Percentiles rank a stretch among this genome's conserved stretches.
Evolutionary conservation across 2,113 vertebrate species (phyloP).

Genomic region (Sebastes fasciatus): DNA sequence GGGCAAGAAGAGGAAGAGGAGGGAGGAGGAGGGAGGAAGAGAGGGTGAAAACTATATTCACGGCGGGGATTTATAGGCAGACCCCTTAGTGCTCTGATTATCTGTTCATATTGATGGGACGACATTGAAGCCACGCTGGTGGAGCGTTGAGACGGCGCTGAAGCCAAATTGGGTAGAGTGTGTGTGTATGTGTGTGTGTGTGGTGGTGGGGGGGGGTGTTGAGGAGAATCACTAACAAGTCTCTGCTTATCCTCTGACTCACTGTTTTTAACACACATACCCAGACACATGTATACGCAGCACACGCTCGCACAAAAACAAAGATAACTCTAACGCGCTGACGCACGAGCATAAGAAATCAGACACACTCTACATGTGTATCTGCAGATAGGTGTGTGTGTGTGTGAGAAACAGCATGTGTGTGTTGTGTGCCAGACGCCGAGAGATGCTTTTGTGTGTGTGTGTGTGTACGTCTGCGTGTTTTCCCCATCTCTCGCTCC

Average conservation of each 20-base stretch:
- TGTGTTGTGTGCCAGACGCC: constrained; percentile 56
- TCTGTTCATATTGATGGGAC: constrained; percentile 72
- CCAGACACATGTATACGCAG: constrained; percentile 51
- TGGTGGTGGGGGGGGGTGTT: not conserved
- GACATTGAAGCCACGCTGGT: constrained; percentile 55
- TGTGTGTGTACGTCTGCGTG: constrained; percentile 59
- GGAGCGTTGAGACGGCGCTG: constrained; percentile 50
- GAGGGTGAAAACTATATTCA: constrained; percentile 58
- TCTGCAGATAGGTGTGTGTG: constrained; percentile 40
- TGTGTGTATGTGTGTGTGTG: not conserved
- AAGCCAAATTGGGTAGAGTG: constrained; percentile 56
- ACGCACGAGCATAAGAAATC: constrained; percentile 24
- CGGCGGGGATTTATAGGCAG: constrained; percentile 67
- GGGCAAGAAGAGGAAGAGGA: constrained; percentile 55
- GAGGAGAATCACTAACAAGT: constrained; percentile 76
- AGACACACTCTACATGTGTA: constrained; percentile 47
- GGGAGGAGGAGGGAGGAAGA: constrained; percentile 37
- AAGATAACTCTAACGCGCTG: constrained; percentile 16
- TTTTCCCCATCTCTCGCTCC: constrained; percentile 80
- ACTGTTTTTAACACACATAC: constrained; percentile 71
- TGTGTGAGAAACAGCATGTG: not conserved
- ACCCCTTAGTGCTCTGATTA: constrained; percentile 71
- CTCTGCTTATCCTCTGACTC: constrained; percentile 75
- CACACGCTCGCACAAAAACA: constrained; percentile 41
- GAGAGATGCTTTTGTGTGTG: constrained; percentile 59